Evolutionary conservation across 2,888 invertebrate genomes (phyloP), one percentile per base, ranked within the genome.

Genomic region (Ormyrus nitidulus): DNA sequence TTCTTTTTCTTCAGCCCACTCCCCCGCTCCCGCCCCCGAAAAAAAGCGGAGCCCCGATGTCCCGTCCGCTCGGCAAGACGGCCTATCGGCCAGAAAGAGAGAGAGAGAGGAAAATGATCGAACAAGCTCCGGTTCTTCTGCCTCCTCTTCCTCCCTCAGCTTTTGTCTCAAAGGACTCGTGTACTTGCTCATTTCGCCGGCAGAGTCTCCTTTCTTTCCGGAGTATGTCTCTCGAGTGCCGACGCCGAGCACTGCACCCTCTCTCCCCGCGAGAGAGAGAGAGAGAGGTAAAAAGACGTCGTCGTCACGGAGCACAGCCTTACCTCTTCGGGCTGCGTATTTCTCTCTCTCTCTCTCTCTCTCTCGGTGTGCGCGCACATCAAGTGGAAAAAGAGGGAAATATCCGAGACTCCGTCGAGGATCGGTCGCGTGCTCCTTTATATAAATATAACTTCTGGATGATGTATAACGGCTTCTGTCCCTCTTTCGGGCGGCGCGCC

Each of bases 81-180:
- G 34, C 34, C 77, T 73, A 77, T 80, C 80, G 69, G 51, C 13
- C 34, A 70, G 19, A 19, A 19, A 19, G 19, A 19, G 19, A 44
- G 64, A 6, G 49, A 34, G 34, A 34, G 54, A 48, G 11, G n/a
- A 34, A 34, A 34, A 34, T 34, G 34, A 34, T 34, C 34, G 34
- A 34, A 34, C 34, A 34, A 34, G 34, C 34, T 34, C 34, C 34
- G 34, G 34, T 34, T 34, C 34, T 34, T 46, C 34, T 48, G 81
- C 71, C 65, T 77, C 62, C 81, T 80, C 81, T 73, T 79, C 74
- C 82, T 86, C 85, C 85, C 85, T 80, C 83, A 84, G 85, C 88
- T 87, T 87, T 87, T 87, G 88, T 89, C 87, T 90, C 89, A 89
- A 89, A 89, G 87, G 87, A 87, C 83, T 85, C 85, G 84, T 34